A percentile compares a stretch with the other conserved stretches of the same genome.
phyloP scores from a whole-genome alignment of 1,140 invertebrate genomes.

The Eurosta solidaginis region DNA sequence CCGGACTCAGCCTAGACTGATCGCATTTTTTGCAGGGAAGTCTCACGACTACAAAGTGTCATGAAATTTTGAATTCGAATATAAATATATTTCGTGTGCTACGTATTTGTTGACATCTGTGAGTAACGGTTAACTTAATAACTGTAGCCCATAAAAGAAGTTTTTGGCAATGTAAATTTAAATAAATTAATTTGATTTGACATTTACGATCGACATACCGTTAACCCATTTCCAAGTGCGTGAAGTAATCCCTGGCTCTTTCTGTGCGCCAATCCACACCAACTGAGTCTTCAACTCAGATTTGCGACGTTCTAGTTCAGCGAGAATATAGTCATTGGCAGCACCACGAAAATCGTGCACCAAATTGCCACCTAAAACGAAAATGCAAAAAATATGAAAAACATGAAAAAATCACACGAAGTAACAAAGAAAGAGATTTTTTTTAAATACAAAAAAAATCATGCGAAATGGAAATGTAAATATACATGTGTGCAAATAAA shows the following conservation, averaged over 20 bases:
- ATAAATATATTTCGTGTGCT: neutral
- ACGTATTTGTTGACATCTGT: no score
- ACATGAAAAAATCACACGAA: neutral
- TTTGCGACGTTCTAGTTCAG: slow-evolving; percentile 81
- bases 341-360: slow-evolving; percentile 72
- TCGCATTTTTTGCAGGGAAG: no score
- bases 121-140: no score
- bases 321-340: slow-evolving; percentile 73
- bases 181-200: neutral
- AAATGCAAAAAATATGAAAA: neutral
- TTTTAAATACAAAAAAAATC: neutral
- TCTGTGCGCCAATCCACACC: slow-evolving; percentile 89
- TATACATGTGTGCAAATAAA: neutral
- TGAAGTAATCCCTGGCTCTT: slow-evolving; percentile 80
- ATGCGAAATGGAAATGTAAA: neutral
- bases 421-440: neutral
- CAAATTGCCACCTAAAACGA: slow-evolving; percentile 70
- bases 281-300: slow-evolving; percentile 79
- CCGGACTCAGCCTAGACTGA: no score
- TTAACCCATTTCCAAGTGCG: slow-evolving; percentile 90
- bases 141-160: no score
- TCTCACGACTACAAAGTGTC: neutral
- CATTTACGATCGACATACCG: slow-evolving; percentile 65
- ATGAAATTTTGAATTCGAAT: neutral
- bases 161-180: neutral